Conservation (phyloP, 2,113 vertebrate species). For the Pterophyllum scalare region DNA sequence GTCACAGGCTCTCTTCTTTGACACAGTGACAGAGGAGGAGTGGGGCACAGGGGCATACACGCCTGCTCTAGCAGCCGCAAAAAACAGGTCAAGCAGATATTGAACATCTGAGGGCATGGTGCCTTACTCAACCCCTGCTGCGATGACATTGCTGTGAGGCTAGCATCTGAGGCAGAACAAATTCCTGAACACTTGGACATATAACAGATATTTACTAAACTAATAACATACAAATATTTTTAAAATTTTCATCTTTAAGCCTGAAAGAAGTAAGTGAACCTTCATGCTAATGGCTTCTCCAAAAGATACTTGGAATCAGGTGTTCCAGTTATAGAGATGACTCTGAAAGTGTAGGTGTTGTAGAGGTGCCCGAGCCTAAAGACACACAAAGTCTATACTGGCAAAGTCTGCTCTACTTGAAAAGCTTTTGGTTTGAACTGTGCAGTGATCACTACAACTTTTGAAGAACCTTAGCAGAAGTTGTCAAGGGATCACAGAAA, state of each 20-base stretch:
- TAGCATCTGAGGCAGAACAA: conserved; percentile 14
- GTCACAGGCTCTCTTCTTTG: conserved; percentile 44
- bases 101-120: conserved; percentile 53
- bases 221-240: not conserved
- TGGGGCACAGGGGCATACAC: conserved; percentile 20
- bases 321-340: not conserved
- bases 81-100: conserved; percentile 78
- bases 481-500: not conserved
- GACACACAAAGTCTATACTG: not conserved
- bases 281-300: not conserved
- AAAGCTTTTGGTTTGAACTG: not conserved
- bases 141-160: conserved; percentile 25
- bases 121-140: conserved; percentile 53
- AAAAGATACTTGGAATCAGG: not conserved
- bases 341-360: not conserved
- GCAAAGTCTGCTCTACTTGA: not conserved
- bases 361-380: not conserved
- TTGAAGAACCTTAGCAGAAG: not conserved
- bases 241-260: too few relatives aligned
- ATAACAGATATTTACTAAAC: not conserved
- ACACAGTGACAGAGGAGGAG: conserved; percentile 24
- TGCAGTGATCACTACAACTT: not conserved
- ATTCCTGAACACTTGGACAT: not conserved
- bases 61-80: conserved; percentile 71
- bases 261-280: too few relatives aligned